These are phyloP conservation scores for Lutjanus campechanus DNA, from an alignment of 2,797 vertebrate species.

Conservation along the genomic window DNA sequence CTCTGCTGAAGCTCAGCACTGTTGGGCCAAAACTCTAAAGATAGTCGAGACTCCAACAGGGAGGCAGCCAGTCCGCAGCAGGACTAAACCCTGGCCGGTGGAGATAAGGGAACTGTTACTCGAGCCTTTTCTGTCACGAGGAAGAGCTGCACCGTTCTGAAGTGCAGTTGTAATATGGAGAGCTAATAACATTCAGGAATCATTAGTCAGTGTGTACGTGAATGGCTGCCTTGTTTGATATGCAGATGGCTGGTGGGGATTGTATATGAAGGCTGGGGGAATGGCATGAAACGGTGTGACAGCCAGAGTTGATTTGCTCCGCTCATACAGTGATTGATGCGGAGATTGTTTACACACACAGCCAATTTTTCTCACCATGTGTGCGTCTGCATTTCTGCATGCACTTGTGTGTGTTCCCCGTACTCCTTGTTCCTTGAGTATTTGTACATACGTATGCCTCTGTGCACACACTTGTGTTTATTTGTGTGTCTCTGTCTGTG, in stretches of 20 bases:
- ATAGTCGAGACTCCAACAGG: conserved; percentile 54
- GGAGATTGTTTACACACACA: conserved; percentile 65
- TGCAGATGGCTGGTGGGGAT: conserved; percentile 60
- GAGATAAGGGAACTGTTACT: conserved; percentile 66
- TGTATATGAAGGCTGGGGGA: conserved; percentile 52
- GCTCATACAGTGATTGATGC: conserved; percentile 71
- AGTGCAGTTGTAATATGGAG: conserved; percentile 42
- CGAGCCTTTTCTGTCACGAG: conserved; percentile 12
- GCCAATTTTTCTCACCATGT: conserved; percentile 6
- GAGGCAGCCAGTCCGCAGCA: conserved; percentile 57
- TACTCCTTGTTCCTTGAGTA: not conserved
- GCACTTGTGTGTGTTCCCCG: not conserved
- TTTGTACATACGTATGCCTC: conserved; percentile 22
- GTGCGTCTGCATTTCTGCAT: conserved; percentile 25
- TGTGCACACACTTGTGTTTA: conserved; percentile 10
- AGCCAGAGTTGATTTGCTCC: conserved; percentile 66
- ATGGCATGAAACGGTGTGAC: conserved; percentile 38
- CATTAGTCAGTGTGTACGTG: conserved; percentile 64
- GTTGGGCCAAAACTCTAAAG: conserved; percentile 60
- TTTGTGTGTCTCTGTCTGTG: conserved; percentile 18
- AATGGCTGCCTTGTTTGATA: conserved; percentile 75
- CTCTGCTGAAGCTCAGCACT: conserved; percentile 39
- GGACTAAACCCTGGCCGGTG: conserved; percentile 62
- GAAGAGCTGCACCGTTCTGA: conserved; percentile 38
- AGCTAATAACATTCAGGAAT: conserved; percentile 62